These are phyloP conservation scores for Cyclina sinensis DNA, from an alignment of 1,140 invertebrate genomes.

Conservation along the genomic window DNA sequence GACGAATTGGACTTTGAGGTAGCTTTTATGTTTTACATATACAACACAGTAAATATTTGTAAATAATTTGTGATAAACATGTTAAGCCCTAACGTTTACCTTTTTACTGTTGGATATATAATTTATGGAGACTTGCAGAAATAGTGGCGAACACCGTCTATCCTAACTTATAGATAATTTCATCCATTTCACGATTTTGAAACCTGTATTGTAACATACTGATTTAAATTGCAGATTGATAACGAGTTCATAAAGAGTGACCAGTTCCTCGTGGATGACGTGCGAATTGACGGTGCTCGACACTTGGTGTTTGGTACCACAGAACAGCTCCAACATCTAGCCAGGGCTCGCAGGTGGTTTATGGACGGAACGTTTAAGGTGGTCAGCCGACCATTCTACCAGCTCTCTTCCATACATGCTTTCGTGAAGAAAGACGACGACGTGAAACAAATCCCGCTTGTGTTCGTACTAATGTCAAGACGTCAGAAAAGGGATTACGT, in stretches of 20 bases:
- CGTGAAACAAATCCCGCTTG: slow-evolving; percentile 1
- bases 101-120: neutral
- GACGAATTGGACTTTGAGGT: neutral
- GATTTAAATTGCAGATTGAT: slow-evolving; percentile 38
- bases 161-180: no score
- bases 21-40: neutral
- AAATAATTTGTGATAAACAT: neutral
- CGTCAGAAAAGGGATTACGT: slow-evolving; percentile 22
- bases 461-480: slow-evolving; percentile 7
- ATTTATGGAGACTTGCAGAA: neutral
- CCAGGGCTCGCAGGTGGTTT: neutral
- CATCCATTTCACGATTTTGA: no score
- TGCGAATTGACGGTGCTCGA: neutral
- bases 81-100: neutral
- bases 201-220: no score
- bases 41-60: neutral
- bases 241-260: slow-evolving; percentile 1
- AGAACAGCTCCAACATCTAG: slow-evolving; percentile 1
- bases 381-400: neutral
- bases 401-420: slow-evolving; percentile 3
- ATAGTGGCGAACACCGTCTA: no score
- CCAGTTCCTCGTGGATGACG: neutral
- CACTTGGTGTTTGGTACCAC: neutral
- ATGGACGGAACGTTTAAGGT: slow-evolving; percentile 21
- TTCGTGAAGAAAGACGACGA: slow-evolving; percentile 28